Conservation (phyloP, 2,797 vertebrate genomes). For the Oreonectes daqikongensis region DNA sequence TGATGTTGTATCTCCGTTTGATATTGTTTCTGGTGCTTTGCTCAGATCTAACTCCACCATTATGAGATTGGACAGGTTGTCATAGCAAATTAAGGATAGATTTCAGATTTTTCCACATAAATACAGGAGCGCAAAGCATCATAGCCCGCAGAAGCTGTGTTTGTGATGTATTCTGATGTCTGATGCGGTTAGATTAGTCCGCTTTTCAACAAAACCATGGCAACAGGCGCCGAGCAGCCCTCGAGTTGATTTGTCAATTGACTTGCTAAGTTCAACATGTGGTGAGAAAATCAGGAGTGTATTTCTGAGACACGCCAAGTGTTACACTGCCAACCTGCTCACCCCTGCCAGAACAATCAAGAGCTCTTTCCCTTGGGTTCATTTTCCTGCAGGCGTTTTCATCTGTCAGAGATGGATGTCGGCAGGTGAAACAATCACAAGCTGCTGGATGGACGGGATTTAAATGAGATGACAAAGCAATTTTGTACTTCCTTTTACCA, state of each 20-base stretch:
- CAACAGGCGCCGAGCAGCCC: conserved; percentile 70
- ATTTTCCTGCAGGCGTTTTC: conserved; percentile 37
- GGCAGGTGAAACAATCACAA: conserved; percentile 41
- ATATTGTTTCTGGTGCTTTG: too few species aligned
- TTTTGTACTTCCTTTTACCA: conserved; percentile 20
- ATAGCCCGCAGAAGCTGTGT: conserved; percentile 3
- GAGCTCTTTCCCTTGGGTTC: conserved; percentile 30
- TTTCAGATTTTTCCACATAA: not conserved
- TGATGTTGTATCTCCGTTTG: too few species aligned
- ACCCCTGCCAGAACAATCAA: conserved; percentile 35
- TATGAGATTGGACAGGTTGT: too few species aligned
- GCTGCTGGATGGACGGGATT: conserved; percentile 37
- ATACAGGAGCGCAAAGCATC: not conserved
- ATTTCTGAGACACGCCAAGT: conserved; percentile 30
- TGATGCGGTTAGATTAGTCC: conserved; percentile 68
- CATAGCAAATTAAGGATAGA: not conserved
- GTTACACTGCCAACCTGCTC: conserved; percentile 29
- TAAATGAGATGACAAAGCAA: conserved; percentile 45
- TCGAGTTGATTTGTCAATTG: conserved; percentile 71
- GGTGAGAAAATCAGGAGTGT: conserved; percentile 54
- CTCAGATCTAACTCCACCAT: too few species aligned
- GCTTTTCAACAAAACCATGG: conserved; percentile 76
- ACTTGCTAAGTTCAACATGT: conserved; percentile 68
- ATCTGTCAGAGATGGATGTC: conserved; percentile 31
- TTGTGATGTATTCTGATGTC: conserved; percentile 1